Evolutionary conservation across 1,140 invertebrate genomes (phyloP), one percentile per base, ranked within the genome.

Genomic region (Drosophila triauraria): DNA sequence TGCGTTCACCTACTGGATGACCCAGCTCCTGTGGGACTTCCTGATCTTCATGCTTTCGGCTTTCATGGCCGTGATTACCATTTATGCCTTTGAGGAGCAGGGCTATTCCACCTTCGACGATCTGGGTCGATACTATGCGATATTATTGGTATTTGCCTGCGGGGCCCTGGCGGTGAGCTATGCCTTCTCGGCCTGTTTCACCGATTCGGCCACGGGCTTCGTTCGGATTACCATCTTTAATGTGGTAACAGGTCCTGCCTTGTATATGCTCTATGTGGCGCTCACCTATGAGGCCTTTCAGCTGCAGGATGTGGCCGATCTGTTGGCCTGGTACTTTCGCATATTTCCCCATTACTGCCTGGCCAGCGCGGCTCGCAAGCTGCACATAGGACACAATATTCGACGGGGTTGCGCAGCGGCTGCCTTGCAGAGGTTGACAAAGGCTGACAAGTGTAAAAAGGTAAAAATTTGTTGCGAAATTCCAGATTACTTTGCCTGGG

Each of bases 11-110:
- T 96, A 96, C 92, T 97, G 97, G 97, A 46, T 94, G 0, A 94
- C 95, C 2, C 95, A 95, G 1, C 94, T 96, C 30, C 23, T 96
- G 0, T 97, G 96, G 95, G 97, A 98, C 84, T 94, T 94, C 81
- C 81, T 95, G 9, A 96, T 95, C 54, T 94, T 96, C 60, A 79
- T 95, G 4, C 23, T 95, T 0, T 94, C 94, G 0, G 91, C 93
- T 15, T n/a, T 94, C 0, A 92, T 92, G 27, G 83, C 95, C 5
- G 71, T 95, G 1, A 25, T 93, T 4, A 94, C 94, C 0, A 91
- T 96, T 12, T 93, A 93, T 1, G 93, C 91, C 65, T 95, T 95
- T 70, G 94, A 95, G 77, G 94, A 95, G 78, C 90, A 93, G 23
- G 94, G 94, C 0, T 94, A 94, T 32, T 90, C 91, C 0, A 92